Evolutionary conservation across 2,888 invertebrate species (phyloP), one percentile per base, ranked within the genome.

Genomic region (Sinohyriopsis cumingii): DNA sequence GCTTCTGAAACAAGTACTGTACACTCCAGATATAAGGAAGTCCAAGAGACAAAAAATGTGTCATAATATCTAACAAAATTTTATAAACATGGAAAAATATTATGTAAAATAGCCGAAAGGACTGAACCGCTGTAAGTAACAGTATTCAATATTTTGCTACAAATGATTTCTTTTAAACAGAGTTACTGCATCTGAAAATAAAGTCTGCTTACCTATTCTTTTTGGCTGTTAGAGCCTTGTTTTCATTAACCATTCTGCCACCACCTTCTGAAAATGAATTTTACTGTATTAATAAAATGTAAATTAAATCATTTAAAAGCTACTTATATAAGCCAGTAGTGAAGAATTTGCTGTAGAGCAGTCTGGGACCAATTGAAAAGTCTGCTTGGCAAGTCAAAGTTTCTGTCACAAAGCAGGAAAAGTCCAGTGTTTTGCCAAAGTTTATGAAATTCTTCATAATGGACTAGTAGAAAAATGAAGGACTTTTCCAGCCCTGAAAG

Each of bases 191-290:
- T 62, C 18, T 12, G 12, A 45, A 45, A 60, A 7, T 24, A 55
- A 62, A 25, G 24, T 25, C 25, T n/a, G 22, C 55, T 75, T 60
- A 89, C 89, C 89, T 84, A 24, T 94, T 94, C 89, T 95, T 96
- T 59, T 93, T 93, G 0, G 95, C 93, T 0, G 97, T 95, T 25
- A 98, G 91, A 0, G 97, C 96, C 90, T 98, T 98, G 88, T 98
- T 98, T 92, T 98, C 98, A 69, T 95, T 95, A n/a, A 98, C 93
- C 92, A 94, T 95, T 68, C 97, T 92, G 0, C 97, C 97, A 6
- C 97, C 97, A 67, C 95, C 94, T 88, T 97, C 95, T 89, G 82
- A 19, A 84, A 81, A 68, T n/a, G 53, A 15, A 18, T 53, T 61
- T 25, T 0, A 61, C 59, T 45, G 5, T 54, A n/a, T 56, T n/a